Conservation (phyloP, 2,113 vertebrate genomes). For the Ammodramus savannarum region DNA sequence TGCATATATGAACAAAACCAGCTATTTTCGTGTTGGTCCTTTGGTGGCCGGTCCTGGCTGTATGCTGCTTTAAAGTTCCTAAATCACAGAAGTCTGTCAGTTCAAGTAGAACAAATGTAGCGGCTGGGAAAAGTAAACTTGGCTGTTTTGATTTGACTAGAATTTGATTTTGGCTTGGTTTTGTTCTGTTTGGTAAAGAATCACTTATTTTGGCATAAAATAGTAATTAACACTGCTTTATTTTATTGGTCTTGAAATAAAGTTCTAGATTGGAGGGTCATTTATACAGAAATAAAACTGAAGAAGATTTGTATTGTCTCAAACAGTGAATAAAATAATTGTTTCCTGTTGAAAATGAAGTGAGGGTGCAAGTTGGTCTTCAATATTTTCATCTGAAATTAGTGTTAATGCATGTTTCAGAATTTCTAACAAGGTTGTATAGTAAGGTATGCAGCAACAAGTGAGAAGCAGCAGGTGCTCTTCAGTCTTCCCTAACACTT, state of each 20-base stretch:
- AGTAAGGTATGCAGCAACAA: neutral
- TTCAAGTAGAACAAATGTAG: neutral
- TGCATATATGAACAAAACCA: rapidly evolving
- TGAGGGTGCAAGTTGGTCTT: neutral
- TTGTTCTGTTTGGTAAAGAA: neutral
- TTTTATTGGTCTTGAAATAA: neutral
- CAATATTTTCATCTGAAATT: neutral
- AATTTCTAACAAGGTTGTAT: neutral
- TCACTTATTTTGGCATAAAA: neutral
- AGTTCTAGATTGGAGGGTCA: neutral
- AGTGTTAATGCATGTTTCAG: neutral
- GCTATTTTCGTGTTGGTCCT: neutral
- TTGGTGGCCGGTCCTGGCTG: neutral
- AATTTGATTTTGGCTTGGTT: neutral
- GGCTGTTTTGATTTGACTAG: neutral
- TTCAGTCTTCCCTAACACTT: neutral
- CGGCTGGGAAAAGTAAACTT: neutral
- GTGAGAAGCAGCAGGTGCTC: neutral
- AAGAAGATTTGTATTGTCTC: neutral
- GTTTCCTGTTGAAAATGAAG: neutral
- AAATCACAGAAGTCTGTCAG: neutral
- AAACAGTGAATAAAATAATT: neutral
- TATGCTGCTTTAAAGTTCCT: neutral
- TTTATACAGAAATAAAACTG: neutral
- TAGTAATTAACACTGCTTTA: neutral